Percentiles rank a stretch among this genome's conserved stretches.
Evolutionary conservation across 2,797 vertebrate genomes (phyloP).

Genomic region (Bradypodion pumilum): DNA sequence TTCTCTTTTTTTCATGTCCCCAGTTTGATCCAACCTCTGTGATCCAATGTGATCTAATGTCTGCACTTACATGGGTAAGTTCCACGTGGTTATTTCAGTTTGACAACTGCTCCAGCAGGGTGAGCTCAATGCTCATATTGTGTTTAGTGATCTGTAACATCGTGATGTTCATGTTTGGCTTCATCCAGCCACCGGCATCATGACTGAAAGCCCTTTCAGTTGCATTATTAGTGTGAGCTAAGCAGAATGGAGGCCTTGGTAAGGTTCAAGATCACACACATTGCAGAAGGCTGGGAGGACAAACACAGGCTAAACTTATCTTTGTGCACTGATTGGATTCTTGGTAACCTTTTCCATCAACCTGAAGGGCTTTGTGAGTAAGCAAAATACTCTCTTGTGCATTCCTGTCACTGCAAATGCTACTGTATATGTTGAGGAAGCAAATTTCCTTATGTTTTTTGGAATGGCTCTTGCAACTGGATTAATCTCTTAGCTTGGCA

Average conservation of each 20-base stretch:
- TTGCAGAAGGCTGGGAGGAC: slow-evolving; percentile 59
- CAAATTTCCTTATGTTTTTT: slow-evolving; percentile 74
- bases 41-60: background rate
- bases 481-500: slow-evolving; percentile 59
- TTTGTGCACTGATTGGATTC: slow-evolving; percentile 45
- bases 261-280: slow-evolving; percentile 42
- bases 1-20: background rate
- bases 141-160: slow-evolving; percentile 47
- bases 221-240: slow-evolving; percentile 63
- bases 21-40: background rate
- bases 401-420: slow-evolving; percentile 34
- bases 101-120: slow-evolving; percentile 59
- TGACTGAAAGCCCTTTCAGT: slow-evolving; percentile 47
- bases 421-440: slow-evolving; percentile 60
- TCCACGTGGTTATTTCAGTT: too few relatives aligned
- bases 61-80: background rate
- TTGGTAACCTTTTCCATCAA: slow-evolving; percentile 74
- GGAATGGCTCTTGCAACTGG: slow-evolving; percentile 70
- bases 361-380: slow-evolving; percentile 81
- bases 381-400: slow-evolving; percentile 48
- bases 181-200: slow-evolving; percentile 47
- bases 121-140: slow-evolving; percentile 45
- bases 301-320: slow-evolving; percentile 53
- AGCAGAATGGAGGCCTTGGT: slow-evolving; percentile 54
- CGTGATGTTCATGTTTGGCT: slow-evolving; percentile 41